A percentile compares a stretch with the other conserved stretches of the same genome.
Conservation (phyloP, 2,888 invertebrate species). For the Xylota sylvarum region DNA sequence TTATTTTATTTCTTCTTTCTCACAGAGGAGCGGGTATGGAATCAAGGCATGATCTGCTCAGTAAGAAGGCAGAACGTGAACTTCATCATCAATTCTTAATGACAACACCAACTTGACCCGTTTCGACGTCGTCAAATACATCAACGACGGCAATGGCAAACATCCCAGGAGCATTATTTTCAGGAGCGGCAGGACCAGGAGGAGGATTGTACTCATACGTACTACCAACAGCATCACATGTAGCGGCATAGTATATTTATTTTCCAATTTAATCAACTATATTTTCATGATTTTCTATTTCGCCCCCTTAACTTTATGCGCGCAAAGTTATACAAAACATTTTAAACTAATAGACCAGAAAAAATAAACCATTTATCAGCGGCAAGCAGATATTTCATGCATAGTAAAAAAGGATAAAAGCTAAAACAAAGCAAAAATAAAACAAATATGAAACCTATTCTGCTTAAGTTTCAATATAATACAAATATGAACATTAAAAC, state of each 20-base stretch:
- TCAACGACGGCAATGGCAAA: constrained; percentile 65
- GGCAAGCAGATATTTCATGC: constrained; percentile 65
- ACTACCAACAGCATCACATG: constrained; percentile 83
- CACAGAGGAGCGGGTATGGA: constrained; percentile 85
- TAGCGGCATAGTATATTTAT: constrained; percentile 82
- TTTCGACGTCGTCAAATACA: constrained; percentile 79
- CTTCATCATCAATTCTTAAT: constrained; percentile 85
- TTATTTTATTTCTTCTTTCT: constrained; percentile 54
- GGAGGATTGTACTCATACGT: constrained; percentile 83
- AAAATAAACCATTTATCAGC: constrained; percentile 49
- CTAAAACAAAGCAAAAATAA: constrained; percentile 9
- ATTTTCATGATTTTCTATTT: constrained; percentile 43
- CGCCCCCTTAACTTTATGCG: constrained; percentile 52
- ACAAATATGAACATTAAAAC: constrained; percentile 48
- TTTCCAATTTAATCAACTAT: constrained; percentile 42
- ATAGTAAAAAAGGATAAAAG: constrained; percentile 59
- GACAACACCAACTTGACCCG: constrained; percentile 85
- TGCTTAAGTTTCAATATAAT: constrained; percentile 61
- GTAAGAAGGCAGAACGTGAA: constrained; percentile 84
- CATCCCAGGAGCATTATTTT: constrained; percentile 80
- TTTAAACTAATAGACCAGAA: constrained; percentile 42
- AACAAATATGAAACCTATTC: constrained; percentile 66
- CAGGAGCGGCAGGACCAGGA: constrained; percentile 79
- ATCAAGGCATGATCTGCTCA: constrained; percentile 85
- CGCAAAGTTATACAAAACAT: constrained; percentile 78